Conservation (phyloP, 2,113 vertebrate species). For the Myrmecobius fasciatus region DNA sequence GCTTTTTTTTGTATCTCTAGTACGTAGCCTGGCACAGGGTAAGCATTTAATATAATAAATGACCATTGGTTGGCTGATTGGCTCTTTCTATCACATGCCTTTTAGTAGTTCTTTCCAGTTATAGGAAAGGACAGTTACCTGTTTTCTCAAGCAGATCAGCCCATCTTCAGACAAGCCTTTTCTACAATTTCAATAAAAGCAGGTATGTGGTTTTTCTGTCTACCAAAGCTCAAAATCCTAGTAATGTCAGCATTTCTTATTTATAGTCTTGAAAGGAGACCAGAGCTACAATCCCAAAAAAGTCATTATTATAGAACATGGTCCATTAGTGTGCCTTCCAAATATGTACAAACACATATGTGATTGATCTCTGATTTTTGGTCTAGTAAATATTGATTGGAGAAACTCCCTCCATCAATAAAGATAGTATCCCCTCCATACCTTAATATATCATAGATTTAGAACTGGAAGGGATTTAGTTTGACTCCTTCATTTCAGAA, state of each 20-base stretch:
- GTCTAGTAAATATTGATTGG: neutral
- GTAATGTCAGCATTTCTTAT: neutral
- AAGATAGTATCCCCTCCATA: neutral
- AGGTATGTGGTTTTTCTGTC: neutral
- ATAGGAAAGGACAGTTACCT: neutral
- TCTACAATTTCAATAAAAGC: neutral
- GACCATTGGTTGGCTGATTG: neutral
- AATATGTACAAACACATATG: neutral
- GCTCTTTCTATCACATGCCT: neutral
- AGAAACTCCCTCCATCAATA: neutral
- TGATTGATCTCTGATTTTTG: neutral
- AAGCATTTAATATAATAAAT: neutral
- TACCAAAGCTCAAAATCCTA: neutral
- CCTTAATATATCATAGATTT: neutral
- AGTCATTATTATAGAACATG: neutral
- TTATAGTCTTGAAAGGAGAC: neutral
- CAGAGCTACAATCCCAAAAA: neutral
- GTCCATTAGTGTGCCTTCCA: neutral
- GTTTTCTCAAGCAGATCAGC: conserved; percentile 12
- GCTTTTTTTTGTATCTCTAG: neutral
- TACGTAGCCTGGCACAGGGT: neutral
- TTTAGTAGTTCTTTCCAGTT: neutral
- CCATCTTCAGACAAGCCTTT: conserved; percentile 1
- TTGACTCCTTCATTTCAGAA: neutral
- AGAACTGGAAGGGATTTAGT: neutral